phyloP scores from a whole-genome alignment of 2,888 invertebrate species.

The Leucozona laternaria region DNA sequence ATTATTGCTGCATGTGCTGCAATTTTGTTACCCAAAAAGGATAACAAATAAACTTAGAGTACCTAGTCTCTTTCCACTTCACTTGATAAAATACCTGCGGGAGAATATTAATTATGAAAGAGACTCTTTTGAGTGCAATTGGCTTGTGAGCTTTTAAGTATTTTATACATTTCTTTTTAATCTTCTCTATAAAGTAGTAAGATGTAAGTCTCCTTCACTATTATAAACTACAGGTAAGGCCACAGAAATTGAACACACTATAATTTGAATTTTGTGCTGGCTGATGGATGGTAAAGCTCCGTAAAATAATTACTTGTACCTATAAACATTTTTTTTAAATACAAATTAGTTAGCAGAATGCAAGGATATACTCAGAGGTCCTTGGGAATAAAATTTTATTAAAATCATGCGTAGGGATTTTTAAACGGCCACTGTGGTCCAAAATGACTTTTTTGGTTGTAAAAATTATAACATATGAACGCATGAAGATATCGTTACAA shows the following conservation, averaged over 20 bases:
- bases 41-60: conserved; percentile 9
- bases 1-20: conserved; percentile 37
- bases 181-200: neutral
- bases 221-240: neutral
- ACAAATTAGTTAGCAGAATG: no score
- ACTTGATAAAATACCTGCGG: conserved; percentile 31
- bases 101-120: conserved; percentile 31
- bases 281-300: no score
- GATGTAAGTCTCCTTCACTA: neutral
- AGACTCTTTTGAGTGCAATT: conserved; percentile 15
- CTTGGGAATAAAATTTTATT: no score
- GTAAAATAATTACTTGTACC: no score
- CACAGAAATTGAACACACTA: neutral
- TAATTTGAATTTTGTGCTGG: no score
- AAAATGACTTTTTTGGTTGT: no score
- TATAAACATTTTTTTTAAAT: no score
- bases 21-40: conserved; percentile 32
- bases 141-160: conserved; percentile 20
- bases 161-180: neutral
- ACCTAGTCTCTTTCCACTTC: conserved; percentile 16
- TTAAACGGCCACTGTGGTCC: no score
- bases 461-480: no score
- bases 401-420: no score
- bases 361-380: no score
- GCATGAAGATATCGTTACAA: no score